Conservation (phyloP, 2,888 invertebrate genomes). For the Drosophila mimetica region DNA sequence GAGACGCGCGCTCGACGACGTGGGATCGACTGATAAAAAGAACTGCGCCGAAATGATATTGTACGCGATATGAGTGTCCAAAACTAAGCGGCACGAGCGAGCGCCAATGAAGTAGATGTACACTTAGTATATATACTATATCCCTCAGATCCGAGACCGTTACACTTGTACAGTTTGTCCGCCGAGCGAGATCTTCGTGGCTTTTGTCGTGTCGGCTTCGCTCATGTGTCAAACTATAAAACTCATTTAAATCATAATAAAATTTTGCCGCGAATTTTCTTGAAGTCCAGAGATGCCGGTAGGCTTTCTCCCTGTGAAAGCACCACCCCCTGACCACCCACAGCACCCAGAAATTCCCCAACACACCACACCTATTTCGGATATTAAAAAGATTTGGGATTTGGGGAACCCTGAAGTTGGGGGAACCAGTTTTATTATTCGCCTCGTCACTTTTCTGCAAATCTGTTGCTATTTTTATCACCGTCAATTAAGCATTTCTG, state of each 20-base stretch:
- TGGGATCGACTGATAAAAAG: conserved; percentile 75
- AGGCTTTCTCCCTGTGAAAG: neutral
- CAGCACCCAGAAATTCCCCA: neutral
- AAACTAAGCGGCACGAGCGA: conserved; percentile 49
- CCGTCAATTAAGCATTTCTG: conserved; percentile 22
- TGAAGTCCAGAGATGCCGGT: conserved; percentile 47
- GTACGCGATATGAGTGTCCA: conserved; percentile 50
- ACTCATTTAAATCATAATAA: conserved; percentile 78
- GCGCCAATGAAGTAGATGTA: conserved; percentile 72
- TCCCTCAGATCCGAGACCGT: conserved; percentile 38
- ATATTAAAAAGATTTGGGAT: neutral
- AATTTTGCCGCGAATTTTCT: conserved; percentile 57
- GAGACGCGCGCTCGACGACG: conserved; percentile 56
- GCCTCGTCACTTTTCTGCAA: conserved; percentile 35
- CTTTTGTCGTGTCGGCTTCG: conserved; percentile 16
- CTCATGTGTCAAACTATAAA: conserved; percentile 63
- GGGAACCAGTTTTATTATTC: conserved; percentile 27
- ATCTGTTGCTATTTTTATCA: conserved; percentile 44
- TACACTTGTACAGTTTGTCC: conserved; percentile 26
- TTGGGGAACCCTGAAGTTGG: conserved; percentile 31
- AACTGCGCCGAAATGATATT: conserved; percentile 73
- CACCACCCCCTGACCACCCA: neutral
- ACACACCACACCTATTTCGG: neutral
- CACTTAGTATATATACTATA: conserved; percentile 58
- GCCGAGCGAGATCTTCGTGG: conserved; percentile 27